phyloP scores from a whole-genome alignment of 1,140 invertebrate genomes.

The Helicoverpa armigera region DNA sequence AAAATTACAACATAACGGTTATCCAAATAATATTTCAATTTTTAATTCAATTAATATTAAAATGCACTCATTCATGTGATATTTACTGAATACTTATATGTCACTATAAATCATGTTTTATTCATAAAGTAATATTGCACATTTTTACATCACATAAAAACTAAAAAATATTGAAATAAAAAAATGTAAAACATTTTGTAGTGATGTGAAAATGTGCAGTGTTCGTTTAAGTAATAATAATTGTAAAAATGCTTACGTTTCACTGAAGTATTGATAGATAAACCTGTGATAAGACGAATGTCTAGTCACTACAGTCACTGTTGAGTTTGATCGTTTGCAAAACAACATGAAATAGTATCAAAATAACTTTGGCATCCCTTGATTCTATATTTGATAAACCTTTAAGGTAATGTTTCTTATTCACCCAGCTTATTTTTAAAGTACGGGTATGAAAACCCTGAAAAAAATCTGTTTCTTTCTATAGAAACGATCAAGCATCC shows the following conservation, averaged over 20 bases:
- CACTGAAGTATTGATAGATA: conserved; percentile 62
- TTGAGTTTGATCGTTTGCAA: conserved; percentile 47
- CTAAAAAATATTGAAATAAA: not conserved
- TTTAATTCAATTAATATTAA: conserved; percentile 49
- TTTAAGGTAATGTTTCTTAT: too few relatives aligned
- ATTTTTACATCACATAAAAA: conserved; percentile 1
- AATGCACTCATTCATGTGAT: conserved; percentile 79
- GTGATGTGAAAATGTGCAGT: not conserved
- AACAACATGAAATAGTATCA: too few relatives aligned
- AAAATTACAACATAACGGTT: conserved; percentile 6
- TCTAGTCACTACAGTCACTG: conserved; percentile 44
- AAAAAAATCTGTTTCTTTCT: too few relatives aligned
- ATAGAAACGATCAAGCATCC: too few relatives aligned
- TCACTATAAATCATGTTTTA: conserved; percentile 56
- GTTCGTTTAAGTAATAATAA: conserved; percentile 33
- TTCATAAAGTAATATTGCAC: conserved; percentile 16
- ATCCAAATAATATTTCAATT: conserved; percentile 32
- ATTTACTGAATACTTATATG: conserved; percentile 64
- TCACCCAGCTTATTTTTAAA: too few relatives aligned
- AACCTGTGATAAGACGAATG: conserved; percentile 70
- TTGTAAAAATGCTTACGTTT: conserved; percentile 57
- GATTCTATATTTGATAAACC: too few relatives aligned
- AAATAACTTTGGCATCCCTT: too few relatives aligned
- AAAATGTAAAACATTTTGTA: conserved; percentile 13
- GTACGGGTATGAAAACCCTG: too few relatives aligned